These are phyloP conservation scores for Bombyx huttoni DNA, from an alignment of 2,888 invertebrate species.

Conservation along the genomic window DNA sequence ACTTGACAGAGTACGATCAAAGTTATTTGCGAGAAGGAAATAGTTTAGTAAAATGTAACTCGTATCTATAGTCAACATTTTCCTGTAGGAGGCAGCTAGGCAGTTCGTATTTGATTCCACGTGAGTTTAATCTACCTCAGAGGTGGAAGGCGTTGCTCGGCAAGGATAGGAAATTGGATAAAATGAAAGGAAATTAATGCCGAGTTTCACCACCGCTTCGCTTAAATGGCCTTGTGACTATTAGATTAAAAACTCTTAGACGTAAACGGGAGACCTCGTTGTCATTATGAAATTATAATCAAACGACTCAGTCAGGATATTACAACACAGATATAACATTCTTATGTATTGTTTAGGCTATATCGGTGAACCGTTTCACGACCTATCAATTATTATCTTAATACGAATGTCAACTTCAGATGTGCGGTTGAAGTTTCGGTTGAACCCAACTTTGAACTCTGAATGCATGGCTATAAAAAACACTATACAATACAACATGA, in stretches of 20 bases:
- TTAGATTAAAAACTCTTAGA: conserved; percentile 15
- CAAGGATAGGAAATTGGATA: conserved; percentile 53
- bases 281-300: not conserved
- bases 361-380: no score
- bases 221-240: conserved; percentile 28
- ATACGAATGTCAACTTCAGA: no score
- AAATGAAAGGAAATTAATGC: conserved; percentile 33
- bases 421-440: no score
- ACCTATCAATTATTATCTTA: no score
- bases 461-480: no score
- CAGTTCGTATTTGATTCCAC: conserved; percentile 64
- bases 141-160: conserved; percentile 70
- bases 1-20: conserved; percentile 10
- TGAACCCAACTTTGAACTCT: no score
- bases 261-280: conserved; percentile 20
- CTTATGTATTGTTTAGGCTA: no score
- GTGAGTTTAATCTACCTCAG: conserved; percentile 46
- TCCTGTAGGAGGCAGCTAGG: conserved; percentile 61
- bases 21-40: no score
- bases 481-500: not conserved
- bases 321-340: no score
- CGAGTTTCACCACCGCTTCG: conserved; percentile 63
- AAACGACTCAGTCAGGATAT: no score
- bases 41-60: conserved; percentile 2
- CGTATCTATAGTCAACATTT: conserved; percentile 26